phyloP scores from a whole-genome alignment of 2,797 vertebrate genomes.

The Dendrocincla fuliginosa region DNA sequence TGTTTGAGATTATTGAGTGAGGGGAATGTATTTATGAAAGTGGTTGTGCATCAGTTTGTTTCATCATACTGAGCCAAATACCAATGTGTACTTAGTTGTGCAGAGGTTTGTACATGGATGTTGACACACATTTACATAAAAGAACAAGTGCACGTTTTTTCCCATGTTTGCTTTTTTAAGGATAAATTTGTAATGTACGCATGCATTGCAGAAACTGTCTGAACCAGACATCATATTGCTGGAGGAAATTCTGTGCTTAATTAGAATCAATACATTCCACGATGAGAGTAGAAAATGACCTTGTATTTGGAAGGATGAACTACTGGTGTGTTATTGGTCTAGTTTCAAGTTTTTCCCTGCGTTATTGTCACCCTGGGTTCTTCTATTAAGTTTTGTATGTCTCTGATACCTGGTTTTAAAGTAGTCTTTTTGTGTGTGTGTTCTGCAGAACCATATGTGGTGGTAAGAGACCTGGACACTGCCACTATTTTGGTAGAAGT shows the following conservation, averaged over 20 bases:
- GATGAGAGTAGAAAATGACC: constrained; percentile 37
- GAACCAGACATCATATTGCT: constrained; percentile 8
- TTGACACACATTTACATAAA: background rate
- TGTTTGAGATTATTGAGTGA: background rate
- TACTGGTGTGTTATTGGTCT: background rate
- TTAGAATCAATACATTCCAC: constrained; percentile 53
- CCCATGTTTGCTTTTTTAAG: background rate
- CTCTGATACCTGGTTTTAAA: background rate
- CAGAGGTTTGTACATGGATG: background rate
- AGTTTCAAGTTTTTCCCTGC: background rate
- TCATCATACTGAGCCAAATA: background rate
- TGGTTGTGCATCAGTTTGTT: background rate
- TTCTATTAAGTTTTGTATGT: background rate
- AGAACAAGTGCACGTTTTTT: background rate
- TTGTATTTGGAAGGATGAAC: constrained; percentile 29
- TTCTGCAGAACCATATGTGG: background rate
- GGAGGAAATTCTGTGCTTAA: constrained; percentile 54
- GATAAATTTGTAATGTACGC: background rate
- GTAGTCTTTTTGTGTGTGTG: background rate
- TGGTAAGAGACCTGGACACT: background rate
- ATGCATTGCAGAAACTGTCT: background rate
- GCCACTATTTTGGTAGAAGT: background rate
- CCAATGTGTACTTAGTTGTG: background rate
- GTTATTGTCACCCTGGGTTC: background rate
- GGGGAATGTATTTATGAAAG: background rate